phyloP scores from a whole-genome alignment of 2,888 invertebrate genomes.

The Rhingia campestris region DNA sequence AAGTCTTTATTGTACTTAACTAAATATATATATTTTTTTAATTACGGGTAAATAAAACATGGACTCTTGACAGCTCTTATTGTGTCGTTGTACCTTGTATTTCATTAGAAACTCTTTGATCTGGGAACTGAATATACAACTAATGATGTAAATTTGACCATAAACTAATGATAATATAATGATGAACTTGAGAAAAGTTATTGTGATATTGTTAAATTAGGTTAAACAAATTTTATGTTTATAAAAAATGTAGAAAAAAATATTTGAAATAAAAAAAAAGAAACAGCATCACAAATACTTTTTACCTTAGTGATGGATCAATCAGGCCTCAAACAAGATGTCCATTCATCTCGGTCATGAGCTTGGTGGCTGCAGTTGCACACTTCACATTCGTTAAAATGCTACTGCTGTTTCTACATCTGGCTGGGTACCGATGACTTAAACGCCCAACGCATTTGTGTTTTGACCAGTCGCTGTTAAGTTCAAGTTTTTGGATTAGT shows the following conservation, averaged over 20 bases:
- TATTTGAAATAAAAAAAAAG: not conserved
- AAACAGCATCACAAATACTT: too few species aligned
- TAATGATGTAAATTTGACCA: conserved; percentile 44
- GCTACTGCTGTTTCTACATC: too few species aligned
- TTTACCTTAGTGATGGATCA: too few species aligned
- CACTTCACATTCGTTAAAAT: too few species aligned
- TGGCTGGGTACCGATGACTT: too few species aligned
- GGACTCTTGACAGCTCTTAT: conserved; percentile 28
- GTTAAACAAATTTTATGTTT: conserved; percentile 69
- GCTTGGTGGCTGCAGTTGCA: too few species aligned
- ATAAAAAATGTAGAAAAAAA: conserved; percentile 32
- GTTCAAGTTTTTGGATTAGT: too few species aligned
- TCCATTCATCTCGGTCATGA: too few species aligned
- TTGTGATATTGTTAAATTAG: conserved; percentile 72
- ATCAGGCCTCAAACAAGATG: too few species aligned
- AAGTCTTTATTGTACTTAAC: conserved; percentile 54
- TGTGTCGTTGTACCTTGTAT: conserved; percentile 51
- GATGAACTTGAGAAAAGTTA: conserved; percentile 72
- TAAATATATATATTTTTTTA: not conserved
- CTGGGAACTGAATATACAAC: conserved; percentile 21
- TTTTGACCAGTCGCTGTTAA: too few species aligned
- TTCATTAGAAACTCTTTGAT: conserved; percentile 17
- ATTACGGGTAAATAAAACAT: conserved; percentile 2
- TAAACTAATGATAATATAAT: conserved; percentile 70
- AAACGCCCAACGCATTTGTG: too few species aligned